Evolutionary conservation across 2,797 vertebrate genomes (phyloP).

Genomic region (Chrosomus eos): DNA sequence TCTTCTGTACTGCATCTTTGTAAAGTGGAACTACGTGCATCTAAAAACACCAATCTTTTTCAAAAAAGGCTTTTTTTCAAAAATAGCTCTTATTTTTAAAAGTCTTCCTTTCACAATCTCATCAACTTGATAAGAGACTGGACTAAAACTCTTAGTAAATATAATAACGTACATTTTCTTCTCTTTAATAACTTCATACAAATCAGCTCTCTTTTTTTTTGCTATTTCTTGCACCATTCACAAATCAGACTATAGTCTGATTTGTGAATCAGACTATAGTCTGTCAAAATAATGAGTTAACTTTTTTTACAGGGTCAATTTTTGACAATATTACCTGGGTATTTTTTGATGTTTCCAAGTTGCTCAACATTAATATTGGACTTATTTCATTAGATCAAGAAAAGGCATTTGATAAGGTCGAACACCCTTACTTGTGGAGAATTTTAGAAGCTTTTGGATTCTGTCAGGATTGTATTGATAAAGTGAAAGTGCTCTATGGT

Average conservation of each 20-base stretch:
- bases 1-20: not conserved
- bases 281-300: no score
- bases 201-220: not conserved
- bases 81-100: not conserved
- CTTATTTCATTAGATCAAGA: not conserved
- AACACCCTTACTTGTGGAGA: not conserved
- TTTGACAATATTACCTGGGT: not conserved
- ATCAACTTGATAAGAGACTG: not conserved
- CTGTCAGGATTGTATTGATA: not conserved
- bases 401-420: constrained; percentile 7
- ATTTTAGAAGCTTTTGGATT: not conserved
- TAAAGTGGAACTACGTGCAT: not conserved
- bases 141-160: not conserved
- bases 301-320: no score
- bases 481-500: not conserved
- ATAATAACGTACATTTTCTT: not conserved
- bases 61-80: no score
- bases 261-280: no score
- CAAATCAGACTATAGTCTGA: no score
- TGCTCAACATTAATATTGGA: not conserved
- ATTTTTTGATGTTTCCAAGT: not conserved
- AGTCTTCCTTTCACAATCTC: not conserved
- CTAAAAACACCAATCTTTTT: not conserved
- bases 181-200: not conserved
- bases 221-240: not conserved